Conservation (phyloP, 2,113 vertebrate species). For the Emberiza fucata region DNA sequence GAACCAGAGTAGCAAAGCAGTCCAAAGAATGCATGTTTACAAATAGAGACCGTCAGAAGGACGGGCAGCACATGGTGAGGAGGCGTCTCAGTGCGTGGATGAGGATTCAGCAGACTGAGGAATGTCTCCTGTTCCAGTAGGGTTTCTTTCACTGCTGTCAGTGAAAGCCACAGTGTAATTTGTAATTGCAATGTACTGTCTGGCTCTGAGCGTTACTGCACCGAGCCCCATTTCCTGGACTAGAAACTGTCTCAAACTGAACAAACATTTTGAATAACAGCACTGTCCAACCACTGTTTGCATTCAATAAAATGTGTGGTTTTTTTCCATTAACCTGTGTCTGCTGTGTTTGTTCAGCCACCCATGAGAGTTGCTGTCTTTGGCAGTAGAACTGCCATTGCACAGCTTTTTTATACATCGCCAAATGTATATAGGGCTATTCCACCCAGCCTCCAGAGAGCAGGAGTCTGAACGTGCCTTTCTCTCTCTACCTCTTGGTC, state of each 20-base stretch:
- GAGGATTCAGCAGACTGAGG: background rate
- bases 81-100: background rate
- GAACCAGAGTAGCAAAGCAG: conserved; percentile 6
- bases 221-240: background rate
- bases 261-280: background rate
- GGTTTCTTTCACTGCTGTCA: background rate
- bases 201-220: background rate
- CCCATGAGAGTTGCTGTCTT: background rate
- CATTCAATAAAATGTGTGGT: conserved; percentile 58
- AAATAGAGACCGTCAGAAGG: background rate
- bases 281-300: conserved; percentile 38
- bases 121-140: background rate
- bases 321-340: background rate
- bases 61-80: background rate
- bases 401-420: background rate
- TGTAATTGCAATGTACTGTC: background rate
- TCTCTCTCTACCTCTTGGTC: background rate
- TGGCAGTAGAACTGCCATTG: background rate
- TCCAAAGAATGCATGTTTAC: conserved; percentile 56
- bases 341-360: background rate
- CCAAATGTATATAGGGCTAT: background rate
- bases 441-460: background rate
- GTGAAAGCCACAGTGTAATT: background rate
- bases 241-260: background rate
- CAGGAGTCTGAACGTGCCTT: background rate